Evolutionary conservation across 2,888 invertebrate genomes (phyloP).

Genomic region (Sinhomidia bicolor): DNA sequence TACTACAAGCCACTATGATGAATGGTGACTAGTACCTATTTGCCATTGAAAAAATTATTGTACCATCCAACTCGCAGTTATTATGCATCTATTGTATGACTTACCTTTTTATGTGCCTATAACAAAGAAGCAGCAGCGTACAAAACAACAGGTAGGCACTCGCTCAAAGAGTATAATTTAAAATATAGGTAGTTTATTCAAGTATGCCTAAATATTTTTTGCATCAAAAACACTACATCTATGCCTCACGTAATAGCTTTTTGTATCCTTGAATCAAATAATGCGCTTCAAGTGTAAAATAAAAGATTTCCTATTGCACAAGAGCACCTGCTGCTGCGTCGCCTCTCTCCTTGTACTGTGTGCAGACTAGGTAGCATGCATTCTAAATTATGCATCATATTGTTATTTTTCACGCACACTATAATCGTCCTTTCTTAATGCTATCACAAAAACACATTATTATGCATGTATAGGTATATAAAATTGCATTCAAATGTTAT

Average conservation of each 20-base stretch:
- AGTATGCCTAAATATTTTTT: constrained; percentile 10
- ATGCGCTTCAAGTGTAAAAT: constrained; percentile 31
- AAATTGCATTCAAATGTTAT: not conserved
- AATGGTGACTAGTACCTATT: constrained; percentile 32
- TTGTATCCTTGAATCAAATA: constrained; percentile 32
- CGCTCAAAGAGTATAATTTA: no score
- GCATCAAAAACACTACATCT: not conserved
- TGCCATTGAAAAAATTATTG: constrained; percentile 36
- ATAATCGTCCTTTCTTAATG: not conserved
- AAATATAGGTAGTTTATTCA: not conserved
- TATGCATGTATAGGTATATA: no score
- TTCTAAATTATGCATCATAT: not conserved
- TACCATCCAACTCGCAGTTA: not conserved
- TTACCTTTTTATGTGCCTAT: not conserved
- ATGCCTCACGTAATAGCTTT: not conserved
- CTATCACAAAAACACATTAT: not conserved
- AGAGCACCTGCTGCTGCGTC: constrained; percentile 4
- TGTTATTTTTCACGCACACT: no score
- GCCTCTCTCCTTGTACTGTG: not conserved
- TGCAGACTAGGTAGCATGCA: not conserved
- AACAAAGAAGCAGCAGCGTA: no score
- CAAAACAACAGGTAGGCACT: not conserved
- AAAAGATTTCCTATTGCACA: constrained; percentile 61
- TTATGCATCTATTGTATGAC: not conserved
- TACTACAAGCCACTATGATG: not conserved